Percentiles rank a stretch among this genome's conserved stretches.
phyloP scores from a whole-genome alignment of 2,888 invertebrate species.

The Apeira syringaria region DNA sequence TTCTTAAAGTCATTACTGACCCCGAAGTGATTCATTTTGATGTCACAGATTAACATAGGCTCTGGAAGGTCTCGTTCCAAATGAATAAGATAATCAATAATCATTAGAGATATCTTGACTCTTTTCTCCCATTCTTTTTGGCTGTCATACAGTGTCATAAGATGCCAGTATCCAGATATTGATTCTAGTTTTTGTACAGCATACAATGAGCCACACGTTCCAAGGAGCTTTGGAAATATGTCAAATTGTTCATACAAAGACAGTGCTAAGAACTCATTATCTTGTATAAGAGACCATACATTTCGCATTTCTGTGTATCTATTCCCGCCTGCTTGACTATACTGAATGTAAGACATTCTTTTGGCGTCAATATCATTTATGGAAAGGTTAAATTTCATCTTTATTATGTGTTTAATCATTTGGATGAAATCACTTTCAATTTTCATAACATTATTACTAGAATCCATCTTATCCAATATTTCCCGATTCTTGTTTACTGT shows the following conservation, averaged over 20 bases:
- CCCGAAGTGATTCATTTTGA: slow-evolving; percentile 87
- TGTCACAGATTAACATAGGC: slow-evolving; percentile 86
- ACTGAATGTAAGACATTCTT: slow-evolving; percentile 68
- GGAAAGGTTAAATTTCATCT: slow-evolving; percentile 79
- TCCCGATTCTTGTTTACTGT: slow-evolving; percentile 53
- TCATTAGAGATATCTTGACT: slow-evolving; percentile 81
- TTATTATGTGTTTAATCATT: slow-evolving; percentile 77
- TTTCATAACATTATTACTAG: slow-evolving; percentile 71
- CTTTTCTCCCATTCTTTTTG: slow-evolving; percentile 83
- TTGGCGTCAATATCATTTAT: slow-evolving; percentile 72
- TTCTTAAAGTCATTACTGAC: slow-evolving; percentile 72
- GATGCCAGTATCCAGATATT: slow-evolving; percentile 75
- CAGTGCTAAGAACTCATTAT: slow-evolving; percentile 86
- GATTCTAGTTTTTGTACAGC: slow-evolving; percentile 86
- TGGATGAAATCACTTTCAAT: slow-evolving; percentile 77
- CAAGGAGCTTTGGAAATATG: slow-evolving; percentile 86
- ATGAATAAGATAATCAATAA: slow-evolving; percentile 84
- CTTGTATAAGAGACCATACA: slow-evolving; percentile 85
- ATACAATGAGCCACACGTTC: slow-evolving; percentile 87
- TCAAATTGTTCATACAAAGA: slow-evolving; percentile 83
- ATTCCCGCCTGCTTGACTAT: slow-evolving; percentile 55
- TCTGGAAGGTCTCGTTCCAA: slow-evolving; percentile 84
- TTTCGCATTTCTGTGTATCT: slow-evolving; percentile 83
- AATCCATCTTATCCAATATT: slow-evolving; percentile 63
- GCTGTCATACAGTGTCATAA: slow-evolving; percentile 76